Conservation (phyloP, 92 coral and sea anemone species). For the Palythoa grandiflora region DNA sequence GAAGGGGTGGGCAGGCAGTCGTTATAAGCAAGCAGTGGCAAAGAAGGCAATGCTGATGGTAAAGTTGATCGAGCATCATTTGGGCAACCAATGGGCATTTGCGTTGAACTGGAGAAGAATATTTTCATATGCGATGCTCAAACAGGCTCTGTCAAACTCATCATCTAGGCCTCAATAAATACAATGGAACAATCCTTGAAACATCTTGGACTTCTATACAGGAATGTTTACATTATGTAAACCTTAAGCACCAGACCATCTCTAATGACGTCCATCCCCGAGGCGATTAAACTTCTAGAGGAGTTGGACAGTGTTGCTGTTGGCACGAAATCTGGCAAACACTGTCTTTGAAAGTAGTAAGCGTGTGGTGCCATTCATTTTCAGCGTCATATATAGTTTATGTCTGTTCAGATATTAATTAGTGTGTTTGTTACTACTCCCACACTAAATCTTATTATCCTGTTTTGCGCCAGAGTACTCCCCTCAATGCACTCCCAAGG, state of each 20-base stretch:
- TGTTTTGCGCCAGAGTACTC: slow-evolving; percentile 55
- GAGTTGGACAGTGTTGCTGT: slow-evolving; percentile 47
- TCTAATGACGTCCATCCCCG: slow-evolving; percentile 39
- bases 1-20: slow-evolving; percentile 50
- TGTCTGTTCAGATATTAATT: too few species aligned
- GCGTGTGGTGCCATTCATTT: slow-evolving; percentile 26
- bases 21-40: slow-evolving; percentile 59
- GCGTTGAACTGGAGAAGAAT: slow-evolving; percentile 64
- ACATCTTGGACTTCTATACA: slow-evolving; percentile 57
- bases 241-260: slow-evolving; percentile 59
- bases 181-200: slow-evolving; percentile 50
- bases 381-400: too few species aligned
- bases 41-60: slow-evolving; percentile 59
- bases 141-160: slow-evolving; percentile 58
- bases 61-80: slow-evolving; percentile 69
- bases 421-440: slow-evolving; percentile 43
- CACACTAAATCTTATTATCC: slow-evolving; percentile 48
- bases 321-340: slow-evolving; percentile 47
- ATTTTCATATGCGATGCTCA: slow-evolving; percentile 63
- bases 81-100: slow-evolving; percentile 70
- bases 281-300: slow-evolving; percentile 65
- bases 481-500: slow-evolving; percentile 48
- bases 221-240: slow-evolving; percentile 56
- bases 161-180: slow-evolving; percentile 34
- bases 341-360: slow-evolving; percentile 42